Evolutionary conservation across 2,888 invertebrate genomes (phyloP).

Genomic region (Thera britannica): DNA sequence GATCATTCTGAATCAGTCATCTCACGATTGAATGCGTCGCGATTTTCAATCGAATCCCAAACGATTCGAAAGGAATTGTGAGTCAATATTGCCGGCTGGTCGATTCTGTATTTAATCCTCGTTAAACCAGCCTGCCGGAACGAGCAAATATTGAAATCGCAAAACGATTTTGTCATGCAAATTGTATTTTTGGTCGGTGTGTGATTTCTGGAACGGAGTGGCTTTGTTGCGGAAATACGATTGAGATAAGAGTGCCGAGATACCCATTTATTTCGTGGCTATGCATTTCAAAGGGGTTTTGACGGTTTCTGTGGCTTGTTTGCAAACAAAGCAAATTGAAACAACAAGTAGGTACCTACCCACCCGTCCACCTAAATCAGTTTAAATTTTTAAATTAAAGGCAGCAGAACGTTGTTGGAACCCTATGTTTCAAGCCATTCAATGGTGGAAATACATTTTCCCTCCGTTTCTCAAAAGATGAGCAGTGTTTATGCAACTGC

Average conservation of each 20-base stretch:
- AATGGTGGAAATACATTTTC: too few species aligned
- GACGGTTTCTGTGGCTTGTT: background rate
- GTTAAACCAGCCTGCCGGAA: slow-evolving; percentile 39
- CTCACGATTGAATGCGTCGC: slow-evolving; percentile 40
- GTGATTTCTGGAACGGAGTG: slow-evolving; percentile 29
- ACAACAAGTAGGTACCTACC: background rate
- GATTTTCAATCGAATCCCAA: slow-evolving; percentile 44
- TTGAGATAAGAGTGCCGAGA: slow-evolving; percentile 8
- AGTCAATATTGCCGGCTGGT: slow-evolving; percentile 45
- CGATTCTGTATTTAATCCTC: slow-evolving; percentile 42
- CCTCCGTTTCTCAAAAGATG: too few species aligned
- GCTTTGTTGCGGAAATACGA: slow-evolving; percentile 20
- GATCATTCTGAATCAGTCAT: slow-evolving; percentile 22
- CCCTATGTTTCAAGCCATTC: too few species aligned
- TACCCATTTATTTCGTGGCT: background rate
- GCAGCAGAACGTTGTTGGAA: too few species aligned
- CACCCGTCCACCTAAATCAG: too few species aligned
- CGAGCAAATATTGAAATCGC: slow-evolving; percentile 45
- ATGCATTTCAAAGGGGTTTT: background rate
- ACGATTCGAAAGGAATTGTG: slow-evolving; percentile 43
- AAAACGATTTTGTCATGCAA: slow-evolving; percentile 41
- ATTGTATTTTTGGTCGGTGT: slow-evolving; percentile 43
- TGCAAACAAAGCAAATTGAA: background rate
- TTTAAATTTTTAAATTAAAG: too few species aligned
- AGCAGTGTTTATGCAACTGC: too few species aligned